phyloP scores from a whole-genome alignment of 2,888 invertebrate species.

The Polydrusus cervinus region DNA sequence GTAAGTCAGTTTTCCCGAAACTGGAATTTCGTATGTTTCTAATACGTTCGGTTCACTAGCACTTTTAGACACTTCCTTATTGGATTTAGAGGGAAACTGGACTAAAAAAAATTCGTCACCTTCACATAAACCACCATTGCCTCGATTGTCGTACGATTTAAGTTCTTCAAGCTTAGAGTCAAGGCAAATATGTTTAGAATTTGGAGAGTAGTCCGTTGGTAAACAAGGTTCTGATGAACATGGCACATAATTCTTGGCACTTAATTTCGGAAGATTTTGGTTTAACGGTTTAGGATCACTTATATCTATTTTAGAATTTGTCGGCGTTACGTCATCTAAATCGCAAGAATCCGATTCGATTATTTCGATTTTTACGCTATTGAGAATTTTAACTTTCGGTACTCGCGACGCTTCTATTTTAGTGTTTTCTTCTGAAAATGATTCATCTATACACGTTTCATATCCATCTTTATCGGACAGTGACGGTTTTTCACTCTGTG shows the following conservation, averaged over 20 bases:
- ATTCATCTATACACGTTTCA: slow-evolving; percentile 78
- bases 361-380: slow-evolving; percentile 48
- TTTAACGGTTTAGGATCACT: slow-evolving; percentile 26
- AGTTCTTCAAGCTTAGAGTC: slow-evolving; percentile 63
- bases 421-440: slow-evolving; percentile 70
- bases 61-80: slow-evolving; percentile 61
- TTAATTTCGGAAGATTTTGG: slow-evolving; percentile 23
- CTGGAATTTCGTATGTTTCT: slow-evolving; percentile 58
- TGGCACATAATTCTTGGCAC: slow-evolving; percentile 39
- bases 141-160: slow-evolving; percentile 64
- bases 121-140: slow-evolving; percentile 53
- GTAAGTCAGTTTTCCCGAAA: slow-evolving; percentile 58
- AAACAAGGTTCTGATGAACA: slow-evolving; percentile 62
- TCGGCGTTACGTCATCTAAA: slow-evolving; percentile 63
- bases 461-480: slow-evolving; percentile 71
- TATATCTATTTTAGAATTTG: slow-evolving; percentile 63
- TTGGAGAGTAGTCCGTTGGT: slow-evolving; percentile 55
- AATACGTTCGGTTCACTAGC: slow-evolving; percentile 67
- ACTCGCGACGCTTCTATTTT: slow-evolving; percentile 45
- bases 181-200: slow-evolving; percentile 63
- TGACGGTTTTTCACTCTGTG: slow-evolving; percentile 62
- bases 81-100: slow-evolving; percentile 62
- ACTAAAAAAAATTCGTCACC: slow-evolving; percentile 70
- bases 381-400: slow-evolving; percentile 55
- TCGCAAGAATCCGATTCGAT: slow-evolving; percentile 34